phyloP scores from a whole-genome alignment of 37 sponge, comb jelly and placozoan genomes.

The Halisarca cf. caerulea region DNA sequence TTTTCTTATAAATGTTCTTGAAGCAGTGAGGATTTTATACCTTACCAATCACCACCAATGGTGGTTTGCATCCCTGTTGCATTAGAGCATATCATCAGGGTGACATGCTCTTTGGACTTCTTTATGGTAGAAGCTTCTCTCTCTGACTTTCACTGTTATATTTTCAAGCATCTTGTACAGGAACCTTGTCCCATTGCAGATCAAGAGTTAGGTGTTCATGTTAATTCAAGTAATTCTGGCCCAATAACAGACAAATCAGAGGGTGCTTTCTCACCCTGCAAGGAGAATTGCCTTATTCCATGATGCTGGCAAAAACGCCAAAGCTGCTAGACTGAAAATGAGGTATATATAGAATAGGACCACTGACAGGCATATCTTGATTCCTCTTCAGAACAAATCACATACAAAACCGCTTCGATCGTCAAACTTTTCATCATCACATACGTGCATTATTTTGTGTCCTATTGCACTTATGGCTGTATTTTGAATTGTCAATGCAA shows the following conservation, averaged over 20 bases:
- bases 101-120: background rate
- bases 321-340: slow-evolving; percentile 3
- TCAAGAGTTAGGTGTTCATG: slow-evolving; percentile 23
- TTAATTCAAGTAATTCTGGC: slow-evolving; percentile 12
- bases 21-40: slow-evolving; percentile 46
- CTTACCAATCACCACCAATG: slow-evolving; percentile 54
- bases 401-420: slow-evolving; percentile 34
- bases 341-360: slow-evolving; percentile 24
- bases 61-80: slow-evolving; percentile 41
- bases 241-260: background rate
- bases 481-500: slow-evolving; percentile 11
- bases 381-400: slow-evolving; percentile 32
- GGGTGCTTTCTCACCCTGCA: slow-evolving; percentile 32
- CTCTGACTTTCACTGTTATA: slow-evolving; percentile 30
- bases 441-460: slow-evolving; percentile 16
- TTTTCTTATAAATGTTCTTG: slow-evolving; percentile 31
- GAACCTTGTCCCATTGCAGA: slow-evolving; percentile 55
- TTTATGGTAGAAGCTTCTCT: slow-evolving; percentile 28
- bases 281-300: slow-evolving; percentile 20
- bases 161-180: slow-evolving; percentile 43
- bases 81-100: slow-evolving; percentile 29
- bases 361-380: slow-evolving; percentile 25
- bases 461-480: background rate
- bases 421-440: slow-evolving; percentile 31
- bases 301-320: slow-evolving; percentile 32